Evolutionary conservation across 2,888 invertebrate genomes (phyloP).

Genomic region (Nephrotoma appendiculata): DNA sequence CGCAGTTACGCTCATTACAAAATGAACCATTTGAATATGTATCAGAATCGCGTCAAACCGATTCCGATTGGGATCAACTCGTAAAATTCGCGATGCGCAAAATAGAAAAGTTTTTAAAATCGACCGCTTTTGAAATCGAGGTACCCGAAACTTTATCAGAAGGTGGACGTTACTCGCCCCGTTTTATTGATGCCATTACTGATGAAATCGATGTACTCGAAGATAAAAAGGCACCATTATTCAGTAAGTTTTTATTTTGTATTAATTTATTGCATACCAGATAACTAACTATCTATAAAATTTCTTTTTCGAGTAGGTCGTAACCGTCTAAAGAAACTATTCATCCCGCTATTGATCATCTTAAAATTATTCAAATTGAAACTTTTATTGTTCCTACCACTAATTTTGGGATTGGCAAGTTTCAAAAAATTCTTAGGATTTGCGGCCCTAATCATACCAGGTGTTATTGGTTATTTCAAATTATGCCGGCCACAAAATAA

Average conservation of each 20-base stretch:
- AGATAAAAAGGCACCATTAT: slow-evolving; percentile 62
- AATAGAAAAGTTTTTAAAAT: slow-evolving; percentile 60
- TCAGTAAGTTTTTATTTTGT: slow-evolving; percentile 46
- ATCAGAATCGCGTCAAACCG: slow-evolving; percentile 51
- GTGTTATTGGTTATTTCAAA: slow-evolving; percentile 72
- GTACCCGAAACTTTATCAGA: slow-evolving; percentile 63
- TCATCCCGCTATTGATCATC: slow-evolving; percentile 67
- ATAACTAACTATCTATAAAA: slow-evolving; percentile 18
- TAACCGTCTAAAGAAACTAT: slow-evolving; percentile 64
- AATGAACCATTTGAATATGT: slow-evolving; percentile 61
- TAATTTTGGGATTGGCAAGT: slow-evolving; percentile 69
- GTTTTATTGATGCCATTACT: slow-evolving; percentile 70
- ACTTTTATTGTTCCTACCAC: slow-evolving; percentile 62
- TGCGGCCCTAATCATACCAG: slow-evolving; percentile 62
- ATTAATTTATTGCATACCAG: not conserved
- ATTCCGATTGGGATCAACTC: slow-evolving; percentile 68
- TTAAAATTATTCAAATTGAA: slow-evolving; percentile 75
- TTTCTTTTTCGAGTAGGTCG: slow-evolving; percentile 39
- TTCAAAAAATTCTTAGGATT: slow-evolving; percentile 74
- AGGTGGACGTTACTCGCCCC: slow-evolving; percentile 57
- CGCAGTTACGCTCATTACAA: slow-evolving; percentile 50
- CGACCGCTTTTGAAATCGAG: slow-evolving; percentile 59
- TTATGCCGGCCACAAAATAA: slow-evolving; percentile 60
- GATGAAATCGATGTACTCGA: slow-evolving; percentile 71
- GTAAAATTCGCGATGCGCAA: slow-evolving; percentile 64